phyloP scores from a whole-genome alignment of 2,888 invertebrate genomes.

The Miltochrista miniata region DNA sequence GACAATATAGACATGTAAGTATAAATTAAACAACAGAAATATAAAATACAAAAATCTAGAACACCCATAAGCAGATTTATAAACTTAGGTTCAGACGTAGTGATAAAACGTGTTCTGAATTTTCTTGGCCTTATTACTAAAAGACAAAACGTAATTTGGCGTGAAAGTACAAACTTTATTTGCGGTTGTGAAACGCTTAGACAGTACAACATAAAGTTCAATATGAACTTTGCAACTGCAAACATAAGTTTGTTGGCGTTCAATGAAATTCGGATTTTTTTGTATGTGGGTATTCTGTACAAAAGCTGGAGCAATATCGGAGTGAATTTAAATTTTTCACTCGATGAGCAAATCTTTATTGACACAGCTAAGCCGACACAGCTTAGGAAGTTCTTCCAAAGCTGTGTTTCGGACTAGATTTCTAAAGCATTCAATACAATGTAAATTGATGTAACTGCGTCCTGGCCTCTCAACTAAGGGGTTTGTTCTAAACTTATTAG shows the following conservation, averaged over 20 bases:
- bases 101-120: conserved; percentile 32
- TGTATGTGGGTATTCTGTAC: conserved; percentile 38
- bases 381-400: conserved; percentile 14
- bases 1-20: no score
- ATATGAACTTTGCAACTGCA: conserved; percentile 17
- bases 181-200: conserved; percentile 12
- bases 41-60: conserved; percentile 29
- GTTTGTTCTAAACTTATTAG: no score
- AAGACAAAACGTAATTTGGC: conserved; percentile 35
- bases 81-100: conserved; percentile 23
- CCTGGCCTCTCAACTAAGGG: no score
- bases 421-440: no score
- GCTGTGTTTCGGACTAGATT: no score
- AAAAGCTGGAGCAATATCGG: conserved; percentile 45
- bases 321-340: conserved; percentile 57
- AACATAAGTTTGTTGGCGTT: conserved; percentile 26
- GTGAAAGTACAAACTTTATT: conserved; percentile 18
- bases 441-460: no score
- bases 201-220: neutral
- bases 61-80: conserved; percentile 33
- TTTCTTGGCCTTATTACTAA: conserved; percentile 25
- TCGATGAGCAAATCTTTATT: conserved; percentile 55
- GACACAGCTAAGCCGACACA: conserved; percentile 44
- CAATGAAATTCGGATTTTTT: conserved; percentile 42
- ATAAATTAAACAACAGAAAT: conserved; percentile 17